Conservation (phyloP, 2,888 invertebrate genomes). For the Rotaria macrura region DNA sequence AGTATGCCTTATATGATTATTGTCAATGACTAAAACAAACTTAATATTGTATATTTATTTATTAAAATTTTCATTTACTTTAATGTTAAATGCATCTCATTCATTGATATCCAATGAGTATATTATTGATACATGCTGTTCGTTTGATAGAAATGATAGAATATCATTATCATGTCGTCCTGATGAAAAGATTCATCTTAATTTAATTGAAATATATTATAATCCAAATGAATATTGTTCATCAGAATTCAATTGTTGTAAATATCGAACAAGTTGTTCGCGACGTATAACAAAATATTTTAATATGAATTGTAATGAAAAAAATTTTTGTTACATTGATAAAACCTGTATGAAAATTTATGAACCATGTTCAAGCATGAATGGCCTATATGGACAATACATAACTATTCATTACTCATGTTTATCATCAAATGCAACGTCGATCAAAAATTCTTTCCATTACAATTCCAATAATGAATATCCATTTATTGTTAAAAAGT, state of each 20-base stretch:
- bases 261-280: neutral
- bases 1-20: too few species aligned
- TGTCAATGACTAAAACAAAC: too few species aligned
- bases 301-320: neutral
- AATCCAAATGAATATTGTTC: neutral
- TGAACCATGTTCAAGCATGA: neutral
- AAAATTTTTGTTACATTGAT: neutral
- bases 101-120: neutral
- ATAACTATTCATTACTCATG: neutral
- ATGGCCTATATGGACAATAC: neutral
- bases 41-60: too few species aligned
- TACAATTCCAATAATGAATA: too few species aligned
- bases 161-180: neutral
- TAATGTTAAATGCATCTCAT: too few species aligned
- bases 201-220: slow-evolving; percentile 5
- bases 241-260: neutral
- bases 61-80: too few species aligned
- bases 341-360: slow-evolving; percentile 14
- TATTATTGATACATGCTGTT: slow-evolving; percentile 8
- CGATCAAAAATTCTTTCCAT: too few species aligned
- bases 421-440: neutral
- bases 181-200: slow-evolving; percentile 4
- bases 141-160: neutral
- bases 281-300: slow-evolving; percentile 15
- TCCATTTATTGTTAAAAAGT: neutral